Base-by-base conservation (phyloP, 2,888 invertebrate species). In the Lamellibrachia columna region DNA sequence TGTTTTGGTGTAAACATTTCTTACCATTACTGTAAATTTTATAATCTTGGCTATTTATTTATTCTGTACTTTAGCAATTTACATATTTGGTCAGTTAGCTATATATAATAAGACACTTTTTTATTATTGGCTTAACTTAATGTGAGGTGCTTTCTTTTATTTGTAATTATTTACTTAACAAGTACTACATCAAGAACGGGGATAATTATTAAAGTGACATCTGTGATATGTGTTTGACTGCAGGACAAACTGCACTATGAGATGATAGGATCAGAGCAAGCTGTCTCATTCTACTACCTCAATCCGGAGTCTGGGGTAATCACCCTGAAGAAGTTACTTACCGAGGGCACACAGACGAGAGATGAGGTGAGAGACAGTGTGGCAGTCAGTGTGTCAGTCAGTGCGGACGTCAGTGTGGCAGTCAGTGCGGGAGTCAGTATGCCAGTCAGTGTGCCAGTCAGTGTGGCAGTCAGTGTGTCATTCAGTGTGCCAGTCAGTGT, bases 261-360 rank as follows among this genome's bases (percentile, higher is more conserved):
- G 92, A 93, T 94, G 55, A 92, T 92, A 53, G 94, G 94, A 58
- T 40, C 60, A 75, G 91, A 52, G 22, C 93, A 60, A 52, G 93
- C 94, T 1, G 91, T 92, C 75, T 52, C 93, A 52, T 94, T 92
- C 90, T 94, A 94, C 93, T 92, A 92, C 90, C 94, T 96, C n/a
- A 93, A 95, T 53, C 94, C 94, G 0, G 95, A 95, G 3, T 94
- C 94, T 90, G 95, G 95, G 6, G 75, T 93, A 90, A 93, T 94
- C 75, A 94, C 94, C 11, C 92, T 94, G 22, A 94, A 94, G 92
- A 92, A 93, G 60, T 93, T 94, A 40, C 92, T 94, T 7, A 93
- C 94, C 9, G 94, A 93, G 11, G 93, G 93, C 52, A 91, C 90
- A n/a, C 93, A 93, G 53, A 92, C 90, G 7, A 91, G 91, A 53